These are phyloP conservation scores for Galago senegalensis DNA, from an alignment of 2,797 vertebrate species.

Conservation along the genomic window DNA sequence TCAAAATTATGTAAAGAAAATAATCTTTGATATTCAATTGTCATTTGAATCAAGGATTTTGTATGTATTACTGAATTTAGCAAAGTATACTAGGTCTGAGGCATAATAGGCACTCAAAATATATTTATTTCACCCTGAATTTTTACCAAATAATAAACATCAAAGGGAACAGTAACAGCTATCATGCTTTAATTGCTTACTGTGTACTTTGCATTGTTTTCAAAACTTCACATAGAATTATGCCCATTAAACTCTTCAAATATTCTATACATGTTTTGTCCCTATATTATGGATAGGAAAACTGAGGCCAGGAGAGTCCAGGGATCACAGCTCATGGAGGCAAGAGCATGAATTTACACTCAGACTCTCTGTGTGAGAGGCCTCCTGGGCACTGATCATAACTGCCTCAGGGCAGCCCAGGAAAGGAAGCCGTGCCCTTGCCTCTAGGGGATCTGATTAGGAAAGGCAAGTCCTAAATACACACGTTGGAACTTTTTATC, in stretches of 20 bases:
- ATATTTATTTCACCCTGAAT: not conserved
- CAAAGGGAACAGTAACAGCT: not conserved
- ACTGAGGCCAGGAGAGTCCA: not conserved
- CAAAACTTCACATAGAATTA: not conserved
- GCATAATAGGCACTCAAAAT: not conserved
- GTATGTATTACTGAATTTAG: not conserved
- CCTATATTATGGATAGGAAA: too few species aligned
- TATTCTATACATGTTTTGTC: too few species aligned
- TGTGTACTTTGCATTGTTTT: not conserved
- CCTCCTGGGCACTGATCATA: not conserved
- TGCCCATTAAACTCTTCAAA: not conserved
- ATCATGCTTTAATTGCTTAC: not conserved
- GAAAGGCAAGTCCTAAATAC: not conserved
- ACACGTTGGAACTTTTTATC: accelerated
- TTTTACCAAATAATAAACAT: not conserved
- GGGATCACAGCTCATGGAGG: not conserved
- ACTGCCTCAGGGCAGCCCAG: too few species aligned
- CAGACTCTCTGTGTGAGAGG: too few species aligned
- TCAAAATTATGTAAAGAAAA: not conserved
- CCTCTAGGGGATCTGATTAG: not conserved
- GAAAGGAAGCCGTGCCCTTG: not conserved
- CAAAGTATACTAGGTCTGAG: not conserved
- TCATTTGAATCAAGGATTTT: not conserved
- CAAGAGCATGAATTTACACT: not conserved
- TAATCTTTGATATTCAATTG: not conserved